phyloP scores from a whole-genome alignment of 1,140 invertebrate species.

The Mesaphorura yosii region DNA sequence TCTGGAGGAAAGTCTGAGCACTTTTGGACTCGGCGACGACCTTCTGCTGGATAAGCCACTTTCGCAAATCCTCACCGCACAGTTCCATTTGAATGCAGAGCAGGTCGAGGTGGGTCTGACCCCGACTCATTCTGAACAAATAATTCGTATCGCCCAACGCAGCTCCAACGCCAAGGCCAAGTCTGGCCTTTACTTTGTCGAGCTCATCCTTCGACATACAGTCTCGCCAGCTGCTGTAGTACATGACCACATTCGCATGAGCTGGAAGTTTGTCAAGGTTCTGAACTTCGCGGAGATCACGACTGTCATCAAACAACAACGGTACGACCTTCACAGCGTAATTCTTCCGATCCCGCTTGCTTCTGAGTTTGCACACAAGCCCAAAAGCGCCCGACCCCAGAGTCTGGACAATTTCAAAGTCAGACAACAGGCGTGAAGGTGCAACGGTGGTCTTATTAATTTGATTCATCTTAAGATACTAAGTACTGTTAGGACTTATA shows the following conservation, averaged over 20 bases:
- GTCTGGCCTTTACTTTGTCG: background rate
- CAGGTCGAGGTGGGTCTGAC: background rate
- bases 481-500: background rate
- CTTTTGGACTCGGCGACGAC: conserved; percentile 34
- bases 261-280: background rate
- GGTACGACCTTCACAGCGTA: background rate
- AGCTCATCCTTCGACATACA: background rate
- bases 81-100: background rate
- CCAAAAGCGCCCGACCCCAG: background rate
- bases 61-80: background rate
- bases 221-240: background rate
- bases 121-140: background rate
- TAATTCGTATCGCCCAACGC: background rate
- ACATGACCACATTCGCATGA: background rate
- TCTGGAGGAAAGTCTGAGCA: background rate
- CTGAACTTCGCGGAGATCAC: background rate
- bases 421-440: background rate
- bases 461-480: background rate
- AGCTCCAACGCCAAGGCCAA: background rate
- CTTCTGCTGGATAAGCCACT: conserved; percentile 16
- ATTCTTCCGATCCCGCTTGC: background rate
- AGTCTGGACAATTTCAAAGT: background rate
- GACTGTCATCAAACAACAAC: background rate
- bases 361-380: background rate
- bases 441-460: background rate